Conservation (phyloP, 2,113 vertebrate species). For the Hippoglossus stenolepis region DNA sequence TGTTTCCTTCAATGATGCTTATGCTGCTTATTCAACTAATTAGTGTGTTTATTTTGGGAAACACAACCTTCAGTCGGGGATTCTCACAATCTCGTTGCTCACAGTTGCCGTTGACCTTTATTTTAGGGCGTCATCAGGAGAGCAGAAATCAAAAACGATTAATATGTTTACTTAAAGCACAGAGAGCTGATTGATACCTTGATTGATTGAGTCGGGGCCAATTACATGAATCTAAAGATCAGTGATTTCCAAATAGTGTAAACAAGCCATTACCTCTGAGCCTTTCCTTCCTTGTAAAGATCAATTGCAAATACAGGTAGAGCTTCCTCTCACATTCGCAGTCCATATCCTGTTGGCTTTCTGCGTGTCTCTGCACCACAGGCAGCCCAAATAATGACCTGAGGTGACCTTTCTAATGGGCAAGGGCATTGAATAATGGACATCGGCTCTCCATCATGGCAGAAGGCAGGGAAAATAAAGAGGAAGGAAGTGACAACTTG, state of each 20-base stretch:
- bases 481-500: conserved; percentile 76
- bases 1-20: conserved; percentile 21
- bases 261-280: conserved; percentile 78
- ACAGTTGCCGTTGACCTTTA: conserved; percentile 38
- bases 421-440: conserved; percentile 52
- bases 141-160: conserved; percentile 64
- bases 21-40: conserved; percentile 58
- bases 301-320: conserved; percentile 64
- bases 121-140: conserved; percentile 1
- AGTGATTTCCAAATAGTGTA: conserved; percentile 65
- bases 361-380: conserved; percentile 33
- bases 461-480: conserved; percentile 50
- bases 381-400: conserved; percentile 56
- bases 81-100: conserved; percentile 26
- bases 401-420: conserved; percentile 74
- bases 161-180: conserved; percentile 76
- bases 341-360: conserved; percentile 45
- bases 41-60: conserved; percentile 49
- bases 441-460: conserved; percentile 59
- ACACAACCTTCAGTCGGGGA: conserved; percentile 16
- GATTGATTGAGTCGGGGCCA: conserved; percentile 73
- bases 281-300: conserved; percentile 66
- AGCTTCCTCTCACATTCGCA: conserved; percentile 28
- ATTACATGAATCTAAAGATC: conserved; percentile 71
- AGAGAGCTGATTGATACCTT: conserved; percentile 68